Evolutionary conservation across 2,888 invertebrate genomes (phyloP).

Genomic region (Nebria salina): DNA sequence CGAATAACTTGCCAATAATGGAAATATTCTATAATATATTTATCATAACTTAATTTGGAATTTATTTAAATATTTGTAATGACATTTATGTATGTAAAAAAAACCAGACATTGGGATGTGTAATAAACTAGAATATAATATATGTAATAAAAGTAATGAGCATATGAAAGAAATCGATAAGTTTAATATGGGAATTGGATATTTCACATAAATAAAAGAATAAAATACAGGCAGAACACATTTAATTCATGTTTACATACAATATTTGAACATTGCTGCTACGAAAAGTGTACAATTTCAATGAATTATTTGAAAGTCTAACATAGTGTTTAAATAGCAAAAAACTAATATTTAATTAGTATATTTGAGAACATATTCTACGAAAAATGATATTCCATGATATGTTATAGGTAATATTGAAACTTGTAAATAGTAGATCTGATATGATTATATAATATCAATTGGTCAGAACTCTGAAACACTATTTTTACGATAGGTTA

Average conservation of each 20-base stretch:
- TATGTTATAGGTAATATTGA: conserved; percentile 27
- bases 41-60: too few species aligned
- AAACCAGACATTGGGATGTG: too few species aligned
- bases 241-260: conserved; percentile 39
- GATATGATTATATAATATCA: conserved; percentile 16
- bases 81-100: too few species aligned
- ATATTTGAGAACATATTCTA: conserved; percentile 22
- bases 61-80: too few species aligned
- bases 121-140: too few species aligned
- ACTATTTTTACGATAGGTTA: background rate
- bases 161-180: too few species aligned
- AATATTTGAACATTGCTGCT: conserved; percentile 34
- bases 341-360: conserved; percentile 25
- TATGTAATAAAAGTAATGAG: too few species aligned
- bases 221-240: conserved; percentile 41
- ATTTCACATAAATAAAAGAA: background rate
- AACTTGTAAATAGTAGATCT: conserved; percentile 1
- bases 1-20: too few species aligned
- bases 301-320: background rate
- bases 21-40: too few species aligned
- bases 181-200: too few species aligned
- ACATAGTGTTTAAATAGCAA: conserved; percentile 14
- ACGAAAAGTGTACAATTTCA: conserved; percentile 15
- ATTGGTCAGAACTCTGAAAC: conserved; percentile 25
- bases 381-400: conserved; percentile 33